phyloP scores from a whole-genome alignment of 2,888 invertebrate genomes.

The Volucella bombylans region DNA sequence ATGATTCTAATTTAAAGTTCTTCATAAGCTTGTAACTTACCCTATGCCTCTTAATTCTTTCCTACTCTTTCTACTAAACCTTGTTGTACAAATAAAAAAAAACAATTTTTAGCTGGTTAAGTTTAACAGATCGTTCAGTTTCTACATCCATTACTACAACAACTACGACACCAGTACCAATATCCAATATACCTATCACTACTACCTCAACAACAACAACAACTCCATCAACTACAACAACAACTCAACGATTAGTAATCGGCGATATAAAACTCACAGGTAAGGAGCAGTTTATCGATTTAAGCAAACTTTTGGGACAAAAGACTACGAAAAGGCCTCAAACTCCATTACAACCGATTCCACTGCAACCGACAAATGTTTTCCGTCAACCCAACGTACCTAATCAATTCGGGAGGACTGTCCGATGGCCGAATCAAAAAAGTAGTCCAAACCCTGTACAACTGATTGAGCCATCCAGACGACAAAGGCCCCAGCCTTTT shows the following conservation, averaged over 20 bases:
- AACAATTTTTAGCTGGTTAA: constrained; percentile 27
- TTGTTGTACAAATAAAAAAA: constrained; percentile 1
- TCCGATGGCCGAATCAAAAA: constrained; percentile 17
- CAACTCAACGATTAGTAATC: constrained; percentile 70
- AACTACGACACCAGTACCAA: constrained; percentile 17
- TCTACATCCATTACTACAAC: neutral
- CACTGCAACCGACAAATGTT: neutral
- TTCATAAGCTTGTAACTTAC: constrained; percentile 22
- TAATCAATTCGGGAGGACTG: neutral
- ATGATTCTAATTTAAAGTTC: neutral
- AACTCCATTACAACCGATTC: neutral
- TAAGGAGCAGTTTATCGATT: constrained; percentile 75
- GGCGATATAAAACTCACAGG: constrained; percentile 50
- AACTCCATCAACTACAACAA: constrained; percentile 60
- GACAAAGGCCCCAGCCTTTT: neutral
- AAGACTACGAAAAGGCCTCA: constrained; percentile 23
- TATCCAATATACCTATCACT: neutral
- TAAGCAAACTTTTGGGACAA: constrained; percentile 62
- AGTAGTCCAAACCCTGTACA: neutral
- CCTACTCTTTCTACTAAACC: constrained; percentile 3
- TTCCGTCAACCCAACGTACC: neutral
- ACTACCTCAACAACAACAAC: constrained; percentile 38
- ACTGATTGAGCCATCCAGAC: neutral
- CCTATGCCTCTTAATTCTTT: constrained; percentile 18
- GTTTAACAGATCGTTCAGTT: neutral